phyloP scores from a whole-genome alignment of 2,113 vertebrate genomes.

The Carettochelys insculpta region DNA sequence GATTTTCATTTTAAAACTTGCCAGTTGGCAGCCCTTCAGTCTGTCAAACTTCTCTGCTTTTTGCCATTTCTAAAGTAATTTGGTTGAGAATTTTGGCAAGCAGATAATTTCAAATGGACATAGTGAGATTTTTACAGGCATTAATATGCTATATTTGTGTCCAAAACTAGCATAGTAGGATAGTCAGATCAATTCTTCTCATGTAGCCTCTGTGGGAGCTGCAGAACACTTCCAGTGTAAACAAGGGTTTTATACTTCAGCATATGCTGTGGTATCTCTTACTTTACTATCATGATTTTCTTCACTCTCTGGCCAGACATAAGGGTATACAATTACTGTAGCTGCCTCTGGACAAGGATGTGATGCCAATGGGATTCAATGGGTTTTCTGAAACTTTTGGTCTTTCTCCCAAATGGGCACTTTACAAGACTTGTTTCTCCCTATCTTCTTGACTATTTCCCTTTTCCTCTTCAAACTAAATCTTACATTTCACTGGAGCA shows the following conservation, averaged over 20 bases:
- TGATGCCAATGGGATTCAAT: background rate
- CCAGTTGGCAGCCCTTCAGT: background rate
- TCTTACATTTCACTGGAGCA: background rate
- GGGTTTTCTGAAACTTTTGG: background rate
- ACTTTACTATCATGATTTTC: background rate
- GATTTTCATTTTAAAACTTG: background rate
- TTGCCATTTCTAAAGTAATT: background rate
- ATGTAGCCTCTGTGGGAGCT: background rate
- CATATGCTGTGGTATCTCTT: background rate
- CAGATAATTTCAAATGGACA: background rate
- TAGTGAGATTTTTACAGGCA: background rate
- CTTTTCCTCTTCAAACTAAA: background rate
- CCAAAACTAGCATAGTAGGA: background rate
- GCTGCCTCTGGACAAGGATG: background rate
- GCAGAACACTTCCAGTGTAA: background rate
- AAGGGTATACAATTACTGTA: no score
- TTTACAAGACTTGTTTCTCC: background rate
- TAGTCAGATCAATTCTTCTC: background rate
- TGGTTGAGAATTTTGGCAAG: background rate
- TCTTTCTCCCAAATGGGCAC: background rate
- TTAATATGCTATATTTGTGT: background rate
- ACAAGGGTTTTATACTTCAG: background rate
- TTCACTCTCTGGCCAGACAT: no score
- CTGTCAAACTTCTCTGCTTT: background rate
- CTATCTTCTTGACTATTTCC: background rate